A percentile compares a stretch with the other conserved stretches of the same genome.
Conservation (phyloP, 2,888 invertebrate species). For the Nomada flava region DNA sequence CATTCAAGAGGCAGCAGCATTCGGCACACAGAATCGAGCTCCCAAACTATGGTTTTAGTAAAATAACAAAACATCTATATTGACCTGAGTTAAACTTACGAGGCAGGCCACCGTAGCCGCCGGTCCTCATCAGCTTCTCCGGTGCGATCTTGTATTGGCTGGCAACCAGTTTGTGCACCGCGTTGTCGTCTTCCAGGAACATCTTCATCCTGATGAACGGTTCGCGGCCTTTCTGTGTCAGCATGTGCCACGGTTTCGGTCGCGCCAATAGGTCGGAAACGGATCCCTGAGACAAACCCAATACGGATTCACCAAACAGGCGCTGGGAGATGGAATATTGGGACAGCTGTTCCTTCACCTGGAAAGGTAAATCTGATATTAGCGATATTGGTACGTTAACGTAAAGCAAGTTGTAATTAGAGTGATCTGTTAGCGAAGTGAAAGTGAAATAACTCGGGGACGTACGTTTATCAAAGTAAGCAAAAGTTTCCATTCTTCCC, state of each 20-base stretch:
- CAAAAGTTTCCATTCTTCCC: no score
- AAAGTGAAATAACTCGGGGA: no score
- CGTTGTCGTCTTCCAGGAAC: slow-evolving; percentile 98
- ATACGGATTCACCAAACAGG: slow-evolving; percentile 98
- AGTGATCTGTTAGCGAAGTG: no score
- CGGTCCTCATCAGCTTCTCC: slow-evolving; percentile 98
- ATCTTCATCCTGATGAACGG: slow-evolving; percentile 99
- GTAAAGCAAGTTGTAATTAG: no score
- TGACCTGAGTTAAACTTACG: slow-evolving; percentile 87
- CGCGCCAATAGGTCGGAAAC: slow-evolving; percentile 98
- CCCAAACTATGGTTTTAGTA: slow-evolving; percentile 70
- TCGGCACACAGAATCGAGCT: slow-evolving; percentile 61
- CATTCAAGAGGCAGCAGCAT: slow-evolving; percentile 24
- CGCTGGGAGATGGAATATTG: slow-evolving; percentile 99
- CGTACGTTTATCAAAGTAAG: no score
- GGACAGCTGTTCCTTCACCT: slow-evolving; percentile 96
- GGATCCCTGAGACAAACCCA: slow-evolving; percentile 98
- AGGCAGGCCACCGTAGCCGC: slow-evolving; percentile 95
- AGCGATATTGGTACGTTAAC: no score
- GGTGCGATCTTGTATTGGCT: slow-evolving; percentile 99
- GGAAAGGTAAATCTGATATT: slow-evolving; percentile 27
- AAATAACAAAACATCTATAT: slow-evolving; percentile 84
- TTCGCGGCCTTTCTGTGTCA: slow-evolving; percentile 98
- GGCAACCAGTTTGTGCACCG: slow-evolving; percentile 97
- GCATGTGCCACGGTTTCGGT: slow-evolving; percentile 99